Percentiles rank a stretch among this genome's conserved stretches.
These are phyloP conservation scores for Eupithecia inturbata DNA, from an alignment of 2,888 invertebrate species.

Conservation along the genomic window DNA sequence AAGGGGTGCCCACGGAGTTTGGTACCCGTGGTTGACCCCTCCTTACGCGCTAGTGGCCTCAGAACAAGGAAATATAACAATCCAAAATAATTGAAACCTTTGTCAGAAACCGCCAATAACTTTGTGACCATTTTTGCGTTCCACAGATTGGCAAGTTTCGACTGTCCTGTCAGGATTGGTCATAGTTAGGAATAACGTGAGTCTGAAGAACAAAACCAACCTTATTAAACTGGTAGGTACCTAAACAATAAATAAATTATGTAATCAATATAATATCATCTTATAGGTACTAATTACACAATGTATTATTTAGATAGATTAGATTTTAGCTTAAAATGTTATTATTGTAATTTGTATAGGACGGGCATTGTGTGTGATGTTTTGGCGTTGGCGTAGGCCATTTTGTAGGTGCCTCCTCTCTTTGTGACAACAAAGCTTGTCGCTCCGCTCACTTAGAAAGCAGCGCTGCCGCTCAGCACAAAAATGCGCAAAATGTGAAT, in stretches of 20 bases:
- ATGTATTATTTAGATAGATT: too few relatives aligned
- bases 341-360: neutral
- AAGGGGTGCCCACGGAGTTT: too few relatives aligned
- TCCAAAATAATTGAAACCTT: neutral
- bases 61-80: too few relatives aligned
- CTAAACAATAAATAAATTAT: neutral
- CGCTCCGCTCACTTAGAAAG: too few relatives aligned
- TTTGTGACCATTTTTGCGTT: neutral
- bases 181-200: neutral
- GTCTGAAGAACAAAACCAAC: neutral
- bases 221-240: neutral
- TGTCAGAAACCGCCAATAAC: neutral
- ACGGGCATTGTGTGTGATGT: slow-evolving; percentile 4
- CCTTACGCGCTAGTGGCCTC: too few relatives aligned
- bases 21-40: too few relatives aligned
- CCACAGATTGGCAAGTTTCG: neutral
- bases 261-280: neutral
- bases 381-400: neutral
- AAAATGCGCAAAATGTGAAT: too few relatives aligned
- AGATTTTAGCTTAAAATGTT: neutral
- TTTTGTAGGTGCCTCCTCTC: too few relatives aligned
- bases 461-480: too few relatives aligned
- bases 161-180: neutral
- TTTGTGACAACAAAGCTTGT: too few relatives aligned
- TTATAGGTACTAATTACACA: too few relatives aligned